phyloP scores from a whole-genome alignment of 2,888 invertebrate species.

The Clusia tigrina region DNA sequence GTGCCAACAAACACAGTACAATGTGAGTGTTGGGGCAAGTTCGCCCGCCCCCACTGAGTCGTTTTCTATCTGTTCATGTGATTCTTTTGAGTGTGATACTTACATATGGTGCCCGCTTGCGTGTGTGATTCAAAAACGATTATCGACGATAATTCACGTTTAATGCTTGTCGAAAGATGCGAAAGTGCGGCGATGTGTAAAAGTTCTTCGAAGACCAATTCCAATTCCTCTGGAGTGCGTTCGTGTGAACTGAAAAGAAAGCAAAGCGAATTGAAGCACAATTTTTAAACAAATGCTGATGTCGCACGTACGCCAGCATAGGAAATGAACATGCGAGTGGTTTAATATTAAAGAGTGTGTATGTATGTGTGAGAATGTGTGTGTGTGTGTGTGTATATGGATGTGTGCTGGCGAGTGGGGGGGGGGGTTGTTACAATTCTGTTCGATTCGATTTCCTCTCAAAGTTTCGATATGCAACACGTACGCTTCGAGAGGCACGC shows the following conservation, averaged over 20 bases:
- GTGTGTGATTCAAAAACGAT: conserved; percentile 83
- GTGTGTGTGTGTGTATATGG: neutral
- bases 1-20: too few species aligned
- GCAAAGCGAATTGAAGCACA: too few species aligned
- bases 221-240: conserved; percentile 79
- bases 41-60: too few species aligned
- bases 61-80: neutral
- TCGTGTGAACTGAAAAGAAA: conserved; percentile 72
- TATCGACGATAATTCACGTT: conserved; percentile 79
- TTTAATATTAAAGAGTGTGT: neutral
- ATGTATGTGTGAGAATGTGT: neutral
- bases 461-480: too few species aligned
- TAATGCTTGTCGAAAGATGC: conserved; percentile 82
- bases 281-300: too few species aligned
- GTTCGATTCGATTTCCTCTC: too few species aligned
- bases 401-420: neutral
- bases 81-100: conserved; percentile 65
- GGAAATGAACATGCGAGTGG: too few species aligned
- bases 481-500: too few species aligned
- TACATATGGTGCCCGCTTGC: conserved; percentile 78
- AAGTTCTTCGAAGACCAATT: conserved; percentile 83
- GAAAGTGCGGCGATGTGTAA: conserved; percentile 82
- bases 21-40: too few species aligned
- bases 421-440: too few species aligned
- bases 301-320: too few species aligned